Evolutionary conservation across 2,888 invertebrate species (phyloP).

Genomic region (Aleiodes leptofemur): DNA sequence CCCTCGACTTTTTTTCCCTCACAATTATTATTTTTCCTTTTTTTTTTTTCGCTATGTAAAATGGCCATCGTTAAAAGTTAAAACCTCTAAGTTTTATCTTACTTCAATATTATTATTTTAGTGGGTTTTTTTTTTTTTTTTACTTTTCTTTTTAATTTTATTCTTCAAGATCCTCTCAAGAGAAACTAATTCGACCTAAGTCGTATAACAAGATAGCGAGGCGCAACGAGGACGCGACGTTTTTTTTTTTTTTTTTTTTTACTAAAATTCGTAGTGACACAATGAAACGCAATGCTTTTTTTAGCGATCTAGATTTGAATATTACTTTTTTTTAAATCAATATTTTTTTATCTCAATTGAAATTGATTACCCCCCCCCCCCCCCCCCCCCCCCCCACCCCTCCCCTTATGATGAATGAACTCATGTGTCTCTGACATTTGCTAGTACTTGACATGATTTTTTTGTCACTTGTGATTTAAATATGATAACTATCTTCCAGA

Average conservation of each 20-base stretch:
- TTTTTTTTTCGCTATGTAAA: slow-evolving; percentile 32
- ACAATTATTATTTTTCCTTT: slow-evolving; percentile 18
- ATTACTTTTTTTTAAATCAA: slow-evolving; percentile 27
- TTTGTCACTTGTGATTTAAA: not conserved
- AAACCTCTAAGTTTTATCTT: slow-evolving; percentile 45
- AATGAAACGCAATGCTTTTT: slow-evolving; percentile 37
- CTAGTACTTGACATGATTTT: slow-evolving; percentile 12
- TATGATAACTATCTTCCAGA: slow-evolving; percentile 27
- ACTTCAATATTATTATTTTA: slow-evolving; percentile 29
- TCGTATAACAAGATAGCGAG: slow-evolving; percentile 49
- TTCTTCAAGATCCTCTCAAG: slow-evolving; percentile 41
- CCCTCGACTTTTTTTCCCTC: not conserved
- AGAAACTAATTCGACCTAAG: slow-evolving; percentile 47
- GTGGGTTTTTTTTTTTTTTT: slow-evolving; percentile 8
- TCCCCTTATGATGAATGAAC: not conserved
- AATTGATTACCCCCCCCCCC: not conserved
- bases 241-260: slow-evolving; percentile 18
- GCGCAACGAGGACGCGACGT: slow-evolving; percentile 49
- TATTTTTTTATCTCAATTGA: slow-evolving; percentile 2
- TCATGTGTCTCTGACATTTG: slow-evolving; percentile 6
- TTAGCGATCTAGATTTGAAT: slow-evolving; percentile 41
- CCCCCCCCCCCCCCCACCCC: no score
- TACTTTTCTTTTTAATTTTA: slow-evolving; percentile 14
- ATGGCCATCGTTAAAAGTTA: slow-evolving; percentile 50
- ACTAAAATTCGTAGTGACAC: slow-evolving; percentile 47